phyloP scores from a whole-genome alignment of 2,888 invertebrate genomes.

The Cryptus viduatorius region DNA sequence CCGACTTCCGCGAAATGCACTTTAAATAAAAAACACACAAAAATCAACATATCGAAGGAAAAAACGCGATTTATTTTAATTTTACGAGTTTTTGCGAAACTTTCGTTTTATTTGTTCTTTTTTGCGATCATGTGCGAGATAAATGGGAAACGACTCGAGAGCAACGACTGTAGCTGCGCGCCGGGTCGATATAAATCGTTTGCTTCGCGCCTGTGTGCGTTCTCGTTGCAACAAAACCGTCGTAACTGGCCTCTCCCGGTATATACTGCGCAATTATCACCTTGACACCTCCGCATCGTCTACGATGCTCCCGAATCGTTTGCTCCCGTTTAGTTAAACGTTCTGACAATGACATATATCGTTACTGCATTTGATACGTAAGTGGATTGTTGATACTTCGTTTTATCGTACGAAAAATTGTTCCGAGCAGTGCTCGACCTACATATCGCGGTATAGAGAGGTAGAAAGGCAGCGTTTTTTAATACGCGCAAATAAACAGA shows the following conservation, averaged over 20 bases:
- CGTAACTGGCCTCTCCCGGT: background rate
- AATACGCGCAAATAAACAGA: slow-evolving; percentile 9
- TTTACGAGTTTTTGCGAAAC: background rate
- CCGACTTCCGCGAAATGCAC: slow-evolving; percentile 2
- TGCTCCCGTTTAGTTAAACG: slow-evolving; percentile 36
- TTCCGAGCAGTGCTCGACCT: background rate
- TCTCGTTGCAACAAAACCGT: slow-evolving; percentile 34
- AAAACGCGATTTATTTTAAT: too few species aligned
- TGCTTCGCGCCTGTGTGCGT: slow-evolving; percentile 42
- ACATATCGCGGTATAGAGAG: background rate
- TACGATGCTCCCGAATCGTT: slow-evolving; percentile 10
- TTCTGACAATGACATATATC: background rate
- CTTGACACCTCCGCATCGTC: slow-evolving; percentile 53
- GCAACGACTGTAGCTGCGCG: slow-evolving; percentile 20
- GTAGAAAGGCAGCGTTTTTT: background rate
- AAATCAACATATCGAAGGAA: background rate
- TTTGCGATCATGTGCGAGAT: background rate
- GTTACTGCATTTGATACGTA: background rate
- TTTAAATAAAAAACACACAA: background rate
- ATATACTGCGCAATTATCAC: slow-evolving; percentile 69
- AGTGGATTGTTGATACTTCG: background rate
- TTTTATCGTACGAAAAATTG: background rate
- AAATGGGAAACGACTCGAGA: background rate
- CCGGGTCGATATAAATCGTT: slow-evolving; percentile 62
- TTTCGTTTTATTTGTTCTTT: background rate